Percentiles rank a stretch among this genome's conserved stretches.
These are phyloP conservation scores for Steinernema khuongi DNA, from an alignment of 1,140 invertebrate genomes.

Conservation along the genomic window DNA sequence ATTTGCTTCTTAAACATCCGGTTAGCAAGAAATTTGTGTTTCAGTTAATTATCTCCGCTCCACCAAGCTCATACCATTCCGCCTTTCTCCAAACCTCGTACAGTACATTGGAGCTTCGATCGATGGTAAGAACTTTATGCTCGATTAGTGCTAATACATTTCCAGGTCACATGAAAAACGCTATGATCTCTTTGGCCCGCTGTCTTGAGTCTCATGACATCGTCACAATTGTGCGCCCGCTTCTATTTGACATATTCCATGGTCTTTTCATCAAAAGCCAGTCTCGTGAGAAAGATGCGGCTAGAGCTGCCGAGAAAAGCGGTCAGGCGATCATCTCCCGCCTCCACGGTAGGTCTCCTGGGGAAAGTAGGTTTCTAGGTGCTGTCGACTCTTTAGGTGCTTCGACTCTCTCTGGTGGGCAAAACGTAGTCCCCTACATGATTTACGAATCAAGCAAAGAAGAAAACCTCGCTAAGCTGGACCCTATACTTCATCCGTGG, in stretches of 20 bases:
- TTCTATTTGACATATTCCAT: not conserved
- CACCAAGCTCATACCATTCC: not conserved
- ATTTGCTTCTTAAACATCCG: not conserved
- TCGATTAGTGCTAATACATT: not conserved
- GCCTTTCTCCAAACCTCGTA: not conserved
- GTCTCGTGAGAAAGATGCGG: not conserved
- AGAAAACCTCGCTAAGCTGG: not conserved
- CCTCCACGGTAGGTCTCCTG: not conserved
- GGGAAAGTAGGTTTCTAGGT: not conserved
- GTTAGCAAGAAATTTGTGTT: not conserved
- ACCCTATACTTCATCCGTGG: not conserved
- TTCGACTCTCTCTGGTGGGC: not conserved
- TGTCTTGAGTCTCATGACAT: not conserved
- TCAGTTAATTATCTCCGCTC: not conserved
- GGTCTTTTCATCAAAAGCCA: not conserved
- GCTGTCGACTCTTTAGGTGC: not conserved
- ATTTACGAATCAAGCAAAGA: not conserved
- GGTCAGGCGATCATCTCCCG: not conserved
- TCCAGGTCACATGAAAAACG: conserved; percentile 11
- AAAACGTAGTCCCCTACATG: not conserved
- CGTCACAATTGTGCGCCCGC: not conserved
- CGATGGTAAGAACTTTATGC: not conserved
- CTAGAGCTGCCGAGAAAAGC: not conserved
- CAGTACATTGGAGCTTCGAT: not conserved
- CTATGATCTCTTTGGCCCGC: not conserved